Evolutionary conservation across 2,888 invertebrate species (phyloP).

Genomic region (Morpho deidamia): DNA sequence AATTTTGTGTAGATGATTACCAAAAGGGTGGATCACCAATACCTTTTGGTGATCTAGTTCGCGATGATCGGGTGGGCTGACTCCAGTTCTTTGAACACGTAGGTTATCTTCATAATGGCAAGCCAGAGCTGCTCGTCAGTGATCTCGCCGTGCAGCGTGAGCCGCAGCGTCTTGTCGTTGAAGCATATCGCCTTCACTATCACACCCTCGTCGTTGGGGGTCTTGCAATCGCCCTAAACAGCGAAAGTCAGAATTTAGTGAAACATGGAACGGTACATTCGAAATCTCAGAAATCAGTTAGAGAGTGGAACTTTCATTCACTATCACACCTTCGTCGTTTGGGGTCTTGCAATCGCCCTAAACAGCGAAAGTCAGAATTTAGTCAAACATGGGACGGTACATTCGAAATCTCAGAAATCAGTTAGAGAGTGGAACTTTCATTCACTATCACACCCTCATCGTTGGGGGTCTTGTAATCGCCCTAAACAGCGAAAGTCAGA

Average conservation of each 20-base stretch:
- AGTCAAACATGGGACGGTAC: not conserved
- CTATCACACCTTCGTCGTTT: slow-evolving; percentile 60
- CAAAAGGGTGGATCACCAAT: no score
- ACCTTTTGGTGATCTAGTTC: not conserved
- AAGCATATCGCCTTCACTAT: slow-evolving; percentile 80
- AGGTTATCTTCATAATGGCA: slow-evolving; percentile 83
- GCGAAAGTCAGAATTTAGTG: not conserved
- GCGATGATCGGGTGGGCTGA: slow-evolving; percentile 25
- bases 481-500: no score
- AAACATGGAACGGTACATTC: not conserved
- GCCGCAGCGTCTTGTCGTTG: slow-evolving; percentile 78
- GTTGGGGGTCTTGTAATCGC: no score
- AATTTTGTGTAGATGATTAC: no score
- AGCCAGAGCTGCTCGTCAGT: slow-evolving; percentile 81
- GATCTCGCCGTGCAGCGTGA: slow-evolving; percentile 86
- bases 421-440: no score
- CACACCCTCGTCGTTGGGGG: slow-evolving; percentile 61
- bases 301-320: no score
- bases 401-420: no score
- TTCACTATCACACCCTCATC: no score
- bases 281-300: no score
- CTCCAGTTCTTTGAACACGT: slow-evolving; percentile 82
- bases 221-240: slow-evolving; percentile 60
- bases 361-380: not conserved
- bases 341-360: slow-evolving; percentile 64